phyloP scores from a whole-genome alignment of 2,888 invertebrate species.

The Apodemia hepburni region DNA sequence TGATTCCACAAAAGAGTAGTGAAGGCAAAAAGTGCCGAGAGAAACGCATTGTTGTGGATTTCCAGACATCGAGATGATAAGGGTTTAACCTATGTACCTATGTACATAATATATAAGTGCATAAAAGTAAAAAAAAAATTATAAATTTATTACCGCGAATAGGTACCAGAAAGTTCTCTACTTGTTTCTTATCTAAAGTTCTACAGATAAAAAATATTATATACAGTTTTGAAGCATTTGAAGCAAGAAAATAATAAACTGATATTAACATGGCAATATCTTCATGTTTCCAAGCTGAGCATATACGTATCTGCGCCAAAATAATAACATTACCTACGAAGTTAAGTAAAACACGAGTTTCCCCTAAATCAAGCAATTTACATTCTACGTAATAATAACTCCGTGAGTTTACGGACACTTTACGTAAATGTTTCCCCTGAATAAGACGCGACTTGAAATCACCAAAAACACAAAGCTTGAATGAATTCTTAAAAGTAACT shows the following conservation, averaged over 20 bases:
- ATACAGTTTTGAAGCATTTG: no score
- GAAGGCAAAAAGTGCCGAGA: no score
- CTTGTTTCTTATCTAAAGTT: no score
- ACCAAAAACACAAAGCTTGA: slow-evolving; percentile 18
- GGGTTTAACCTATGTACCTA: no score
- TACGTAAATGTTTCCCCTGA: not conserved
- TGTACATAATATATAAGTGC: no score
- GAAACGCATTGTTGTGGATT: no score
- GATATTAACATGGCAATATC: not conserved
- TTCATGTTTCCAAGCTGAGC: not conserved
- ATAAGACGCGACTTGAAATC: slow-evolving; percentile 17
- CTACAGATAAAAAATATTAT: no score
- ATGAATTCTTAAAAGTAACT: slow-evolving; percentile 25
- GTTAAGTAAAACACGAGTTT: not conserved
- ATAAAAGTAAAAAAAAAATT: no score
- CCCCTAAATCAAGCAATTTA: slow-evolving; percentile 2
- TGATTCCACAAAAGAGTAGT: no score
- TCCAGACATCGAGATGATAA: no score
- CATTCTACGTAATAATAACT: slow-evolving; percentile 5
- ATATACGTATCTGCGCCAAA: slow-evolving; percentile 4
- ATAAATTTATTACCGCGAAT: no score
- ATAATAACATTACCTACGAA: not conserved
- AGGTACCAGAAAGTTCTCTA: no score
- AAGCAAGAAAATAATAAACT: not conserved
- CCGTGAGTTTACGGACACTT: slow-evolving; percentile 1